phyloP scores from a whole-genome alignment of 2,797 vertebrate genomes.

The Sebastes taczanowskii region DNA sequence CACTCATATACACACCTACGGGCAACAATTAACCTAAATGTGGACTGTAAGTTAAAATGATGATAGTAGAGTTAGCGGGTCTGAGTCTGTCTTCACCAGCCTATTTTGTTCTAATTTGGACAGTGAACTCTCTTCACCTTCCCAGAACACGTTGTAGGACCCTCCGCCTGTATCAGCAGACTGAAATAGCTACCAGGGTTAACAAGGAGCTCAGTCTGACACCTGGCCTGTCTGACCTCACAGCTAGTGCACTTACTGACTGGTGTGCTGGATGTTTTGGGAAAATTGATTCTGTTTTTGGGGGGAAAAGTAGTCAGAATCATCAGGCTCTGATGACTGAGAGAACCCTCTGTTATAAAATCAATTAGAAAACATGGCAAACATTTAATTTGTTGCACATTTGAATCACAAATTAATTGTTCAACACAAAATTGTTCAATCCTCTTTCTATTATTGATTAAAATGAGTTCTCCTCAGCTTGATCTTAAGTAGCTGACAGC shows the following conservation, averaged over 20 bases:
- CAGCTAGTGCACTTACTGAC: neutral
- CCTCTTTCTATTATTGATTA: neutral
- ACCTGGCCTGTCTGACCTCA: conserved; percentile 39
- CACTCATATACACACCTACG: no score
- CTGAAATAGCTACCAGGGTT: conserved; percentile 73
- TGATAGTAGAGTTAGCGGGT: neutral
- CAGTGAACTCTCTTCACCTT: conserved; percentile 17
- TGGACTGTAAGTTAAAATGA: neutral
- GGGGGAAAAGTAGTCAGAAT: neutral
- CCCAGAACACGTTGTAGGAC: conserved; percentile 16
- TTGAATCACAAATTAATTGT: neutral
- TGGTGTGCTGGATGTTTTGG: neutral
- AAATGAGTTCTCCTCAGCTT: no score
- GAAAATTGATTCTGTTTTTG: neutral
- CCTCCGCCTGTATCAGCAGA: conserved; percentile 65
- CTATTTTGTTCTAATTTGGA: conserved; percentile 37
- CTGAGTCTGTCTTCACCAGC: neutral
- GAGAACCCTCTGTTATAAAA: neutral
- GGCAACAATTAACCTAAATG: no score
- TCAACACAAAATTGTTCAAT: neutral
- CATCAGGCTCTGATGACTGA: neutral
- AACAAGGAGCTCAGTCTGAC: conserved; percentile 65
- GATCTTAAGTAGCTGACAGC: neutral
- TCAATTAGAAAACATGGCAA: neutral
- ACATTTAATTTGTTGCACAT: neutral